phyloP scores from a whole-genome alignment of 2,888 invertebrate genomes.

The Drosophila nr. perissopoda region DNA sequence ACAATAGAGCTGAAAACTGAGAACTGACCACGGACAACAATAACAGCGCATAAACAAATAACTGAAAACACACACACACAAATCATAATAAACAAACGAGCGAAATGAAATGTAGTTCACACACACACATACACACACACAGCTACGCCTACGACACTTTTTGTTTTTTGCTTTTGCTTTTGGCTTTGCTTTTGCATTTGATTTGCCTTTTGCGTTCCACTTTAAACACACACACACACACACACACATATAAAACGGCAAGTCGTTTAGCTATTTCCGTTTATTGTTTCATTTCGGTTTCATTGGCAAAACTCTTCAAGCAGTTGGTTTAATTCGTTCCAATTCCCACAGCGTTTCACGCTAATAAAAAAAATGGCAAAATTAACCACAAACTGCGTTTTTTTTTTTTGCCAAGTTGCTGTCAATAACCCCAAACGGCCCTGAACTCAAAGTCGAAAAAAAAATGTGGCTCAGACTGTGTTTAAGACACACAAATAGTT shows the following conservation, averaged over 20 bases:
- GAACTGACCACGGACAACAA: constrained; percentile 52
- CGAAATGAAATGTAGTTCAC: constrained; percentile 48
- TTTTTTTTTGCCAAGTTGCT: not conserved
- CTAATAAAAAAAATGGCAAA: not conserved
- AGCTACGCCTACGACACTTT: constrained; percentile 32
- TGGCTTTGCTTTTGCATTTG: constrained; percentile 11
- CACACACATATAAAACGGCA: not conserved
- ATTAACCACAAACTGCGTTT: not conserved
- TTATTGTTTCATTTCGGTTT: constrained; percentile 30
- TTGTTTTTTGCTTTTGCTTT: constrained; percentile 26
- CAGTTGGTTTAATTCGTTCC: constrained; percentile 19
- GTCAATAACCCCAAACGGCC: constrained; percentile 9
- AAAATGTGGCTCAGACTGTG: not conserved
- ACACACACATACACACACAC: constrained; percentile 3
- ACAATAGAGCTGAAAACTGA: constrained; percentile 29
- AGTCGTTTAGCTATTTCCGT: constrained; percentile 28
- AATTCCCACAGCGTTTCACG: constrained; percentile 22
- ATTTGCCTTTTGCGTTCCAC: constrained; percentile 21
- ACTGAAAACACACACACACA: constrained; percentile 21
- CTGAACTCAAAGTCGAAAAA: constrained; percentile 9
- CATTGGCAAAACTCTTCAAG: constrained; percentile 10
- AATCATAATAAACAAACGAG: constrained; percentile 47
- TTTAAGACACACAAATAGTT: not conserved
- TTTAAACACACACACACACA: constrained; percentile 4
- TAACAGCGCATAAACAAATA: constrained; percentile 39